phyloP scores from a whole-genome alignment of 2,888 invertebrate species.

The Vannuccia rotundouncinata region DNA sequence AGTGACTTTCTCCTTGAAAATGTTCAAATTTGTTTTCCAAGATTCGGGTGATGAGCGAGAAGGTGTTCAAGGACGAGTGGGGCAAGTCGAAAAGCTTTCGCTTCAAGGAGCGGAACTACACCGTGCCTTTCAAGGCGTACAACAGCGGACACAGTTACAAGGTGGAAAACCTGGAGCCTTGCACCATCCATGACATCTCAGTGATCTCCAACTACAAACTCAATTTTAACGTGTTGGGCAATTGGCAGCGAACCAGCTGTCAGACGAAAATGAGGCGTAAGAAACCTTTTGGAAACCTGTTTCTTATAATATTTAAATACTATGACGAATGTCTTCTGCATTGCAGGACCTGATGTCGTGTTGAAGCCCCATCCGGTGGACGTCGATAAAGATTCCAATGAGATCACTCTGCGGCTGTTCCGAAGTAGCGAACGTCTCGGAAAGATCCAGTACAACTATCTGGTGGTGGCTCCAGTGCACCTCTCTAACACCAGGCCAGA shows the following conservation, averaged over 20 bases:
- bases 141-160: slow-evolving; percentile 38
- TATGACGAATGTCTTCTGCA: not conserved
- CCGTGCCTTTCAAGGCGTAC: not conserved
- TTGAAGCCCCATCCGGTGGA: slow-evolving; percentile 88
- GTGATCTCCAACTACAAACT: slow-evolving; percentile 51
- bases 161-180: slow-evolving; percentile 48
- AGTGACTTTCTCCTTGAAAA: not conserved
- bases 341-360: slow-evolving; percentile 78
- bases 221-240: not conserved
- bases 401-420: slow-evolving; percentile 37
- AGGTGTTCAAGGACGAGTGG: slow-evolving; percentile 45
- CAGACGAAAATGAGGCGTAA: slow-evolving; percentile 27
- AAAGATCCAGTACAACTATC: slow-evolving; percentile 29
- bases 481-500: slow-evolving; percentile 7
- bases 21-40: slow-evolving; percentile 41
- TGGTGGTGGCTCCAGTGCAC: slow-evolving; percentile 28
- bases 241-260: slow-evolving; percentile 13
- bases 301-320: too few relatives aligned
- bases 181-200: slow-evolving; percentile 52
- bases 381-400: slow-evolving; percentile 70
- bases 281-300: not conserved
- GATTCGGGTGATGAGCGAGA: slow-evolving; percentile 48
- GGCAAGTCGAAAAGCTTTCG: slow-evolving; percentile 43
- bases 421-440: slow-evolving; percentile 36
- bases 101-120: slow-evolving; percentile 39